phyloP scores from a whole-genome alignment of 2,888 invertebrate species.

The Pseudoips prasinana region DNA sequence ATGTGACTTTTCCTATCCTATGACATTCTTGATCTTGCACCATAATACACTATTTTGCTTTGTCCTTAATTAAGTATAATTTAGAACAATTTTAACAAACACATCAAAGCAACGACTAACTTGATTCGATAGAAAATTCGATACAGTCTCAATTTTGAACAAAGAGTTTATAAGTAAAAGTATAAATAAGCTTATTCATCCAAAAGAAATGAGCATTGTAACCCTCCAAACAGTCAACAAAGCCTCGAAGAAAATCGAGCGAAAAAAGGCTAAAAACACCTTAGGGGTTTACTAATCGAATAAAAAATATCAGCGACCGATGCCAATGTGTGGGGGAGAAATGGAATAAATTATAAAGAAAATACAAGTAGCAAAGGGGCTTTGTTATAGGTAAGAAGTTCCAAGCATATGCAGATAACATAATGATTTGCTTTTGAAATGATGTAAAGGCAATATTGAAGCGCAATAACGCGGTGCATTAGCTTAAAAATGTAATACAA shows the following conservation, averaged over 20 bases:
- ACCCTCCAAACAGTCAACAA: slow-evolving; percentile 80
- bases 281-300: slow-evolving; percentile 84
- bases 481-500: slow-evolving; percentile 25
- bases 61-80: too few species aligned
- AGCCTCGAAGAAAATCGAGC: slow-evolving; percentile 82
- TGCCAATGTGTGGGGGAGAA: slow-evolving; percentile 79
- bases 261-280: slow-evolving; percentile 84
- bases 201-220: slow-evolving; percentile 78
- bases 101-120: neutral
- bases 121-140: slow-evolving; percentile 1
- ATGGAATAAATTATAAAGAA: slow-evolving; percentile 82
- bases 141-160: slow-evolving; percentile 13
- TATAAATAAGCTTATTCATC: slow-evolving; percentile 77
- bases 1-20: neutral
- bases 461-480: slow-evolving; percentile 40
- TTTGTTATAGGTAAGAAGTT: slow-evolving; percentile 72
- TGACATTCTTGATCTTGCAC: too few species aligned
- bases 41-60: too few species aligned
- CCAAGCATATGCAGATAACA: slow-evolving; percentile 70
- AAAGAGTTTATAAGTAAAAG: slow-evolving; percentile 39
- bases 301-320: slow-evolving; percentile 83
- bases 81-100: too few species aligned
- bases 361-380: slow-evolving; percentile 77
- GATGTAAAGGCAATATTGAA: slow-evolving; percentile 52
- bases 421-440: slow-evolving; percentile 57